Evolutionary conservation across 2,888 invertebrate genomes (phyloP).

Genomic region (Aelia acuminata): DNA sequence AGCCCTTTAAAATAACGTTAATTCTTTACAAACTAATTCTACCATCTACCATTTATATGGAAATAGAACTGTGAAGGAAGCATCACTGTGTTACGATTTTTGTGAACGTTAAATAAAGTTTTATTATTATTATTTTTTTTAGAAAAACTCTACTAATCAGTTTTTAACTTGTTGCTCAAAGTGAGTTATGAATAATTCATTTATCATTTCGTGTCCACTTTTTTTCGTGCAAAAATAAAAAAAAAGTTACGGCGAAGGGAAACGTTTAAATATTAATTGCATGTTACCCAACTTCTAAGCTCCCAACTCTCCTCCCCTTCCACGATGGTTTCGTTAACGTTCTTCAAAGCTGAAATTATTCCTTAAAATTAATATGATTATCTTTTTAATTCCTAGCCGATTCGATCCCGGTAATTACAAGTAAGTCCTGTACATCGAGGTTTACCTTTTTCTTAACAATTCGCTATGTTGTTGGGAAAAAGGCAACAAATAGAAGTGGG

Average conservation of each 20-base stretch:
- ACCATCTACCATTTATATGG: too few relatives aligned
- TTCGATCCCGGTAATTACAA: background rate
- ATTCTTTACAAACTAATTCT: too few relatives aligned
- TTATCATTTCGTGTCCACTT: slow-evolving; percentile 16
- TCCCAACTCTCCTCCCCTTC: too few relatives aligned
- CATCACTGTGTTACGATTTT: too few relatives aligned
- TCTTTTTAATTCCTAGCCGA: background rate
- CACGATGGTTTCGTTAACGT: background rate
- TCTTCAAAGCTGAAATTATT: background rate
- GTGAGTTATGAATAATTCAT: slow-evolving; percentile 31
- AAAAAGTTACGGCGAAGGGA: slow-evolving; percentile 1
- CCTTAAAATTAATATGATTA: background rate
- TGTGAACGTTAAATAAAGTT: background rate
- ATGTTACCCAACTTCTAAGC: background rate
- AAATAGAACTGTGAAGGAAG: too few relatives aligned
- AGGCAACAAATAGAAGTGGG: background rate
- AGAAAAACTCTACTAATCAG: background rate
- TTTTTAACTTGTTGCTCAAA: slow-evolving; percentile 20
- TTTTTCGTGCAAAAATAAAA: background rate
- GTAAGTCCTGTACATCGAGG: background rate
- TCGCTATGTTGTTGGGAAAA: background rate
- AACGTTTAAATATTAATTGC: background rate
- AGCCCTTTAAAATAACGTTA: too few relatives aligned
- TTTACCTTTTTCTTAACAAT: background rate
- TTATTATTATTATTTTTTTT: background rate